These are phyloP conservation scores for Eunapius fragilis DNA, from an alignment of 37 sponge, comb jelly and placozoan genomes.

Conservation along the genomic window DNA sequence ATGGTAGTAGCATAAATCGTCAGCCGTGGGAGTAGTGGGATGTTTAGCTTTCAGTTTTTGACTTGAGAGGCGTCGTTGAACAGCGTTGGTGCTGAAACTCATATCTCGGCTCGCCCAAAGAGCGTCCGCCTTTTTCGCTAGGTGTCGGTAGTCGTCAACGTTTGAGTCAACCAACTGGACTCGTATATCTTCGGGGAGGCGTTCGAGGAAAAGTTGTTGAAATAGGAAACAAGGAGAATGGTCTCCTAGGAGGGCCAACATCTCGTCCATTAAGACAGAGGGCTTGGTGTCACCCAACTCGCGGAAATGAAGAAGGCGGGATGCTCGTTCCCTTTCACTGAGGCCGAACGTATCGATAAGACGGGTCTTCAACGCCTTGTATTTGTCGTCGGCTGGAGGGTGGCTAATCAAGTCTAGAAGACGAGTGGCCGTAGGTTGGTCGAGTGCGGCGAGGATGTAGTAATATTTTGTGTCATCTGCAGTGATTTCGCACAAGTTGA, in stretches of 20 bases:
- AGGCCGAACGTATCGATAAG: constrained; percentile 36
- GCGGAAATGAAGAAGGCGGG: no score
- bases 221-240: constrained; percentile 23
- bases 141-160: neutral
- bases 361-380: no score
- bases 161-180: neutral
- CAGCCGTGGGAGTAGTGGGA: no score
- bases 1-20: constrained; percentile 8
- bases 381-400: constrained; percentile 20
- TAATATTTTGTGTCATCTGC: constrained; percentile 29
- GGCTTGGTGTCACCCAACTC: no score
- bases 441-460: no score
- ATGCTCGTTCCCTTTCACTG: constrained; percentile 17
- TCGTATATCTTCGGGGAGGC: constrained; percentile 7
- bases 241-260: constrained; percentile 13
- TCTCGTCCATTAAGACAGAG: constrained; percentile 20
- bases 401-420: constrained; percentile 20
- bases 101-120: constrained; percentile 5
- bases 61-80: no score
- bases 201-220: constrained; percentile 23
- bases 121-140: constrained; percentile 6
- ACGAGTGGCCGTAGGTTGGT: neutral
- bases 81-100: no score
- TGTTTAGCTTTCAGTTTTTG: no score
- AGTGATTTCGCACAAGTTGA: neutral